These are phyloP conservation scores for Eubasilissa regina DNA, from an alignment of 1,140 invertebrate species.

Conservation along the genomic window DNA sequence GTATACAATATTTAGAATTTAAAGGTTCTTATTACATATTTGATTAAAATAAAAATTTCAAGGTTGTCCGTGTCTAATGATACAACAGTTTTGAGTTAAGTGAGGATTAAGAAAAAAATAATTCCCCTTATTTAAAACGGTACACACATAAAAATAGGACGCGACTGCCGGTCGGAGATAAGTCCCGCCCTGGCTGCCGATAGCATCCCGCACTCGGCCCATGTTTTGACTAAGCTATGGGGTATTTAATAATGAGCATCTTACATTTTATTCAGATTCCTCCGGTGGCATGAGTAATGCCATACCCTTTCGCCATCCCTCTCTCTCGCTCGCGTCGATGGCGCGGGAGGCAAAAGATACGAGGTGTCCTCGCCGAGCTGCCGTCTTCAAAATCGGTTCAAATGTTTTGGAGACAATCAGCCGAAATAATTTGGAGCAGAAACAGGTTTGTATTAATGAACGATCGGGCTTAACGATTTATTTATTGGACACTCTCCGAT, in stretches of 20 bases:
- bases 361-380: background rate
- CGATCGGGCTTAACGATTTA: background rate
- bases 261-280: constrained; percentile 61
- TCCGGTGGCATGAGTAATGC: constrained; percentile 39
- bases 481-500: constrained; percentile 1
- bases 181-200: background rate
- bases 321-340: background rate
- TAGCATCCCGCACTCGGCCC: constrained; percentile 33
- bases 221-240: constrained; percentile 59
- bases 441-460: constrained; percentile 42
- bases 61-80: background rate
- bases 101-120: background rate
- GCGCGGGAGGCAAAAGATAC: background rate
- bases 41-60: no score
- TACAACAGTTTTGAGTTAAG: no score
- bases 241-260: constrained; percentile 60
- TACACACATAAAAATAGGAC: background rate
- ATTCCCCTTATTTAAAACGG: background rate
- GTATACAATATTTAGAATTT: no score
- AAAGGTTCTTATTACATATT: no score
- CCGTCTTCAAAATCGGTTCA: constrained; percentile 45
- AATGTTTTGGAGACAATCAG: constrained; percentile 47
- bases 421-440: constrained; percentile 54
- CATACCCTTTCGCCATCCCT: constrained; percentile 1
- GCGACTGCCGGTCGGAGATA: background rate